Base-by-base conservation (phyloP, 2,888 invertebrate genomes). In the Spilosoma lubricipeda region DNA sequence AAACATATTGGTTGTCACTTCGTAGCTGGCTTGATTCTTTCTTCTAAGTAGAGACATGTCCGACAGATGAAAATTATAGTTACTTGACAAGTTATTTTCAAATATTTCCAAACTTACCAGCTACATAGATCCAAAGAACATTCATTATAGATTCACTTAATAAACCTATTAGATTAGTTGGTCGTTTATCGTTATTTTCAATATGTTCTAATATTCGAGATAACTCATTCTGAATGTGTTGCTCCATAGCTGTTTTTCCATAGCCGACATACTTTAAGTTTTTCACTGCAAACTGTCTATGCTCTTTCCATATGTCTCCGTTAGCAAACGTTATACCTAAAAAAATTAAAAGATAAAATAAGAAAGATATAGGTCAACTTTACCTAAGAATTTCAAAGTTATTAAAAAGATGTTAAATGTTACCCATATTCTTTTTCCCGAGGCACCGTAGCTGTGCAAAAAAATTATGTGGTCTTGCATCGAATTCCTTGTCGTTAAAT, bases 401-500 rank as follows among this genome's bases (percentile, higher is more conserved):
- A 59, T 67, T 42, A 23, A 20, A 56, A 30, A 27, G 9, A 27
- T 67, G 11, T 42, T 27, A 42, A 56, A 70, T 68, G 88, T 89
- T 89, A 97, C 98, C 98, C 80, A 96, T 92, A 72, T 84, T 84
- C 90, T 96, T 93, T 88, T 97, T 96, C 27, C 97, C 97, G 78
- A 97, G 96, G 42, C 97, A 96, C 74, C 98, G 94, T 75, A 97
- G 90, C 79, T 96, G 94, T 82, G 97, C 96, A 86, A 97, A 97
- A 87, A 97, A 98, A 45, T 97, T 97, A 82, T 97, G 96, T 0
- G 98, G 98, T 75, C 98, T 94, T 0, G 97, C 97, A 85, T 97
- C 97, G 82, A 97, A 97, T 76, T 97, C 97, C 30, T 96, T 96
- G 18, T 96, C 94, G 1, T 94, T 94, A 66, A 97, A 95, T 11